phyloP scores from a whole-genome alignment of 2,797 vertebrate genomes.

The Eulemur albifrons region DNA sequence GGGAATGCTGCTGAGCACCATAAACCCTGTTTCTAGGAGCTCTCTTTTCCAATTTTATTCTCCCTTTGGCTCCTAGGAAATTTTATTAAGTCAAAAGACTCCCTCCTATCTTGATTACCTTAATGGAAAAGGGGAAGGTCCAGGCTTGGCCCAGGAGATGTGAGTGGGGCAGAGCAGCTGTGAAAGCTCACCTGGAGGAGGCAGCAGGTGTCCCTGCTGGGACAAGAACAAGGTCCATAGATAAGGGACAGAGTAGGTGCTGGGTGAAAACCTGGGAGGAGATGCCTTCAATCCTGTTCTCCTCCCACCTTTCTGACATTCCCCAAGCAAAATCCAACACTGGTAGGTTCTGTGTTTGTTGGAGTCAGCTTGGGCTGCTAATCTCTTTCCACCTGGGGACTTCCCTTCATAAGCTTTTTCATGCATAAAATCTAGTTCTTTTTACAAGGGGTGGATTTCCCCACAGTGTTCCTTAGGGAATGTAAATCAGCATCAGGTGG shows the following conservation, averaged over 20 bases:
- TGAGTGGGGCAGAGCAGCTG: neutral
- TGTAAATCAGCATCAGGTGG: conserved; percentile 30
- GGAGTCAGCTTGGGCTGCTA: conserved; percentile 26
- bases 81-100: neutral
- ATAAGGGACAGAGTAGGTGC: neutral
- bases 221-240: neutral
- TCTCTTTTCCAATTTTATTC: neutral
- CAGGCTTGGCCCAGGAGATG: neutral
- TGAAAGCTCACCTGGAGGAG: neutral
- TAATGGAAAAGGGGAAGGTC: neutral
- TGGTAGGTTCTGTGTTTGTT: conserved; percentile 5
- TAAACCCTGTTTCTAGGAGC: neutral
- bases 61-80: neutral
- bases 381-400: conserved; percentile 62
- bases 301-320: neutral
- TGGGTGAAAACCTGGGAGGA: neutral
- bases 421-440: conserved; percentile 60
- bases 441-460: conserved; percentile 52
- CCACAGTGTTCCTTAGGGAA: neutral
- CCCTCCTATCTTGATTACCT: neutral
- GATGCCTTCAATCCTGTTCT: neutral
- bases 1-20: neutral
- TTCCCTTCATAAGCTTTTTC: conserved; percentile 58
- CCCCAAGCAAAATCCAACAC: neutral
- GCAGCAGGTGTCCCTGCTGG: neutral